Evolutionary conservation across 2,797 vertebrate genomes (phyloP), one percentile per base, ranked within the genome.

Genomic region (Eidolon dupreanum): DNA sequence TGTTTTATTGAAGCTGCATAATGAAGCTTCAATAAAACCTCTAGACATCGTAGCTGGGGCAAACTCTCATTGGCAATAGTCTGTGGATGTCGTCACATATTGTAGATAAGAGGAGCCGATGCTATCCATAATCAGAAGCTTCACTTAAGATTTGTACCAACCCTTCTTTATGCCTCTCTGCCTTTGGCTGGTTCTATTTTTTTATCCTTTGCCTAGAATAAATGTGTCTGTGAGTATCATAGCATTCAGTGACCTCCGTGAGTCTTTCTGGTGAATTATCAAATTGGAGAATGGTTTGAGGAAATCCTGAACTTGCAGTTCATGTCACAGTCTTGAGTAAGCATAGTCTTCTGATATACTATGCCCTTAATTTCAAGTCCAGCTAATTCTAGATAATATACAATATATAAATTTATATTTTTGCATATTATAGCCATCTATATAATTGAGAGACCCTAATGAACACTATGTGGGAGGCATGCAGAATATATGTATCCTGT

Each of bases 91-190:
- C 5, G 10, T 53, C 36, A 41, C 8, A 26, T 2, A 20, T 4
- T n/a, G 3, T 78, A 63, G 33, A 3, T 1, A 8, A 6, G 13
- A 24, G 57, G 12, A 38, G 24, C 13, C 9, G 8, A 8, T 46
- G 3, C 4, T 66, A 1, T 53, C 19, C 0, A 6, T 4, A 12
- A 20, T 3, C 22, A 26, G 61, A n/a, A 49, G 8, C 41, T 61
- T 26, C 36, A 51, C 19, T 51, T 43, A 12, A 46, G 57, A 10
- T 15, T 12, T 6, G 24, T 82, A 8, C 6, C 8, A 13, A 74
- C 7, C 70, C 57, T 59, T 19, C 38, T 55, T 49, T 31, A 11
- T 73, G 33, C 15, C 10, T 57, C 13, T 77, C 59, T 84, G 51
- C 33, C 16, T 26, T 33, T 61, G 31, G 10, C 33, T 87, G 41